Evolutionary conservation across 2,113 vertebrate genomes (phyloP), one percentile per base, ranked within the genome.

Genomic region (Lepidothrix coronata): DNA sequence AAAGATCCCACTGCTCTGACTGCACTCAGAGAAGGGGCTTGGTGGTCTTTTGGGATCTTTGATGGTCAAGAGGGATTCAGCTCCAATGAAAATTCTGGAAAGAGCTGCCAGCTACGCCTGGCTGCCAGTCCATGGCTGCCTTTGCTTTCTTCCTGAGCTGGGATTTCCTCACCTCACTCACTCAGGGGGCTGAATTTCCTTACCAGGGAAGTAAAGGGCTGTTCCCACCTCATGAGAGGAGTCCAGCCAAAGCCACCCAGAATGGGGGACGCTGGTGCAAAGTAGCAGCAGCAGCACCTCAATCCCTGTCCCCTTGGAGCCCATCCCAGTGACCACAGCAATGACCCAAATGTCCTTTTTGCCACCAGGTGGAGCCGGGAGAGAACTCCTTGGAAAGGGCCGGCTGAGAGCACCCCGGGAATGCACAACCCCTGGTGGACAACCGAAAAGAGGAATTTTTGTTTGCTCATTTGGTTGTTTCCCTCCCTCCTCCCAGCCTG

Each of bases 311-410:
- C 17, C n/a, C 31, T 21, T 8, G 49, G 71, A 90, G 52, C 35
- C 90, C 75, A 59, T 15, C 6, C 25, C 0, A 0, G 11, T n/a
- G 72, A 18, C 90, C 68, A 54, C 24, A 48, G 23, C 33, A 4
- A 11, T 0, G 41, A 14, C 86, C 72, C 25, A 11, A 44, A 59
- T 0, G 70, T 75, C 68, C 61, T 41, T 84, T 46, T 86, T 92
- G 76, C 93, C 96, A 96, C 76, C 83, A 96, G 96, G 83, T 95
- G 96, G 96, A 95, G 91, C 91, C 70, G 94, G 95, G 91, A 62
- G 92, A 88, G 91, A 95, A 85, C 84, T 79, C 55, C 96, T 78
- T 81, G 63, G 85, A 59, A 52, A 0, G 5, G 74, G 48, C 52
- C 82, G 61, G 72, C 44, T 31, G 63, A n/a, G 14, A 43, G 16